Evolutionary conservation across 2,113 vertebrate species (phyloP).

Genomic region (Phaethon lepturus): DNA sequence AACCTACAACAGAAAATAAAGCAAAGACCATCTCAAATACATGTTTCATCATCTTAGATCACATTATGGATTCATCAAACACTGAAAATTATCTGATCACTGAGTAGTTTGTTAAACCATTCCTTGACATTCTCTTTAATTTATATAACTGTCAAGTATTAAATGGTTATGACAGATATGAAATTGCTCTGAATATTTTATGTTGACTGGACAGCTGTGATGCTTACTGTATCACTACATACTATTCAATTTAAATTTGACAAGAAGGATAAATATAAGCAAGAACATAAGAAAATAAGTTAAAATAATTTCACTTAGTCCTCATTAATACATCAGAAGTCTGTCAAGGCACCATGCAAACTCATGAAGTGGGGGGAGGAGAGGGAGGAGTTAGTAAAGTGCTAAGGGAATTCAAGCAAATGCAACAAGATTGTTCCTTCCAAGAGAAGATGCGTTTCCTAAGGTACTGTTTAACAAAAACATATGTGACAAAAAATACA

Average conservation of each 20-base stretch:
- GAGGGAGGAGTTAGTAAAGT: not conserved
- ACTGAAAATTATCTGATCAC: not conserved
- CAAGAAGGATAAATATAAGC: not conserved
- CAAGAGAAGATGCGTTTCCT: not conserved
- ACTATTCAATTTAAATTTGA: not conserved
- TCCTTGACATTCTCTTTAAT: not conserved
- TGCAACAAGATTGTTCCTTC: not conserved
- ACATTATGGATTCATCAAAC: not conserved
- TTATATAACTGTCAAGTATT: not conserved
- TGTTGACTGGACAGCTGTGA: not conserved
- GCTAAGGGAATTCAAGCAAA: not conserved
- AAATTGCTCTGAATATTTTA: not conserved
- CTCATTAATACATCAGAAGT: not conserved
- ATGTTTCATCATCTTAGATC: not conserved
- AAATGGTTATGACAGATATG: not conserved
- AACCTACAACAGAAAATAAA: not conserved
- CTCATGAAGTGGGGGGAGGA: rapidly evolving
- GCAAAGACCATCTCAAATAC: not conserved
- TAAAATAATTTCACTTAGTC: not conserved
- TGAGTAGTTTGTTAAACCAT: not conserved
- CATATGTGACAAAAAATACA: not conserved
- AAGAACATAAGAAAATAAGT: not conserved
- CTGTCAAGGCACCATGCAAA: not conserved
- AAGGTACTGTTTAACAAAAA: not conserved
- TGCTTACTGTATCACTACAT: not conserved